Evolutionary conservation across 2,113 vertebrate genomes (phyloP).

Genomic region (Prionailurus viverrinus): DNA sequence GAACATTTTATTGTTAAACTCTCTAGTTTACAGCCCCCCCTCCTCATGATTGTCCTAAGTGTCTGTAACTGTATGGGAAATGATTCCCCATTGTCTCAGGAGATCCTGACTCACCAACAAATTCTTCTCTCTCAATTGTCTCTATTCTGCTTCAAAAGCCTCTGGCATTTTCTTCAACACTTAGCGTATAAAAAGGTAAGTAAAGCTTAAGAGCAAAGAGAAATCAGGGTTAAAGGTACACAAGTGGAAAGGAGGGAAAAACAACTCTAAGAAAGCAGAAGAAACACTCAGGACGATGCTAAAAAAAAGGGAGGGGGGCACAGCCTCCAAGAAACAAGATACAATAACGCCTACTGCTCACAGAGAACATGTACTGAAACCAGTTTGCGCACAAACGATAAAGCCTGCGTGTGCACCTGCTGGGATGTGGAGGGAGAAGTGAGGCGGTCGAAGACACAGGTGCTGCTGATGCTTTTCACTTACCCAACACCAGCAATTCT

Average conservation of each 20-base stretch:
- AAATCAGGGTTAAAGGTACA: not conserved
- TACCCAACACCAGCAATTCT: conserved; percentile 97
- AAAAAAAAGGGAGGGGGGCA: not conserved
- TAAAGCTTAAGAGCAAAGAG: not conserved
- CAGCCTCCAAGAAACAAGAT: not conserved
- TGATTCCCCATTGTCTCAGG: not conserved
- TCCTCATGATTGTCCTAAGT: conserved; percentile 38
- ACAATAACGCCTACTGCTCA: not conserved
- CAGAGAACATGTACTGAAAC: not conserved
- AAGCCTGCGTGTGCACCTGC: not conserved
- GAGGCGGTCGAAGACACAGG: not conserved
- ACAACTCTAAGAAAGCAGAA: not conserved
- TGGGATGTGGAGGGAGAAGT: rapidly evolving
- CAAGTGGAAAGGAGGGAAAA: conserved; percentile 10
- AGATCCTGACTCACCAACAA: conserved; percentile 30
- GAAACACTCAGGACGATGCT: not conserved
- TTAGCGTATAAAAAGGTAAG: not conserved
- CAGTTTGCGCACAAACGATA: not conserved
- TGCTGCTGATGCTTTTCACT: conserved; percentile 60
- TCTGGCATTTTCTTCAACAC: conserved; percentile 41
- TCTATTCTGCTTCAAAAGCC: conserved; percentile 20
- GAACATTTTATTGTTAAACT: not conserved
- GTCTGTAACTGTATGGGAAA: conserved; percentile 32
- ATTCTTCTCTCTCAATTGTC: conserved; percentile 21
- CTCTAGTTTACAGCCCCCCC: not conserved